Percentiles rank a stretch among this genome's conserved stretches.
Evolutionary conservation across 1,140 invertebrate species (phyloP).

Genomic region (Camponotus floridanus): DNA sequence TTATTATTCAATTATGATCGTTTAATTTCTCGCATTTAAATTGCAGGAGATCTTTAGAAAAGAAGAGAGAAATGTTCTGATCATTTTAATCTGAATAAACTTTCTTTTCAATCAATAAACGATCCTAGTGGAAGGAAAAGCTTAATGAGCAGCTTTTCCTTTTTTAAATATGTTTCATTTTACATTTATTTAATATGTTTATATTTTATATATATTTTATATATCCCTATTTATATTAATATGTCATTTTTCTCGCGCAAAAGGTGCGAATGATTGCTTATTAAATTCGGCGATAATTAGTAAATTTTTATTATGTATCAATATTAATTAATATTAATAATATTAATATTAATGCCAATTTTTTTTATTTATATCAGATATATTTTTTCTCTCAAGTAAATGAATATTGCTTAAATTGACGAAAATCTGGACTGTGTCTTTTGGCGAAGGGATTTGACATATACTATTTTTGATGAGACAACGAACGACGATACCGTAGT

Average conservation of each 20-base stretch:
- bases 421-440: background rate
- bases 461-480: background rate
- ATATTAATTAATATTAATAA: too few relatives aligned
- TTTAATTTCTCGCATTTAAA: background rate
- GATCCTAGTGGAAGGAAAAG: background rate
- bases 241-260: too few relatives aligned
- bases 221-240: too few relatives aligned
- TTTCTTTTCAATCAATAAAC: background rate
- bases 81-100: background rate
- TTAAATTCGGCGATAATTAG: background rate
- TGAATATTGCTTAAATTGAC: conserved; percentile 1
- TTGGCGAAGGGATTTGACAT: background rate
- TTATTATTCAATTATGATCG: background rate
- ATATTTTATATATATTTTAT: too few relatives aligned
- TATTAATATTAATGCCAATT: too few relatives aligned
- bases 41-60: background rate
- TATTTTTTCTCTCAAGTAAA: background rate
- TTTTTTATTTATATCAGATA: background rate
- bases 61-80: background rate
- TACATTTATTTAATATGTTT: too few relatives aligned
- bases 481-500: background rate
- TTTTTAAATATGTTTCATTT: too few relatives aligned
- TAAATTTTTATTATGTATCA: background rate
- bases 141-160: background rate
- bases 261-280: too few relatives aligned